Conservation (phyloP, 2,888 invertebrate genomes). For the Anagyrus pseudococci region DNA sequence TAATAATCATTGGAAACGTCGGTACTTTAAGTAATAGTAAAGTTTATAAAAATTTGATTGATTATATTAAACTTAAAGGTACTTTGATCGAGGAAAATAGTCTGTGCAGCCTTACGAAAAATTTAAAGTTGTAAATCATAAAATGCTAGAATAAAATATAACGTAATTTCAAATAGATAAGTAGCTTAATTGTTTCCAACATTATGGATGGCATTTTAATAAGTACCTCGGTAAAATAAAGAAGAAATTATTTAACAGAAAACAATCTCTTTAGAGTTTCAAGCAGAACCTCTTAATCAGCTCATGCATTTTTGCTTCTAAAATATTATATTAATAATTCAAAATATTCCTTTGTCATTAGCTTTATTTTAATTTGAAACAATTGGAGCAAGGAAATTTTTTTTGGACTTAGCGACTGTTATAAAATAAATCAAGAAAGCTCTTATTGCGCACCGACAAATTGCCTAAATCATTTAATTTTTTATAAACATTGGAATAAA, state of each 20-base stretch:
- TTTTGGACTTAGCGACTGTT: neutral
- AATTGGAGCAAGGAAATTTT: no score
- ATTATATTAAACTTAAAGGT: no score
- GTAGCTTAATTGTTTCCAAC: constrained; percentile 25
- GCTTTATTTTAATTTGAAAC: neutral
- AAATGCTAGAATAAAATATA: no score
- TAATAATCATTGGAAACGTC: no score
- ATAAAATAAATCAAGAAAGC: neutral
- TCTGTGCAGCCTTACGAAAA: no score
- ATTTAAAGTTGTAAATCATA: no score
- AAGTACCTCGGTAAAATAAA: constrained; percentile 31
- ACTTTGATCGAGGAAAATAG: no score
- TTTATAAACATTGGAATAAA: neutral
- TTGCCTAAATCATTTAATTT: neutral
- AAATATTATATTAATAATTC: neutral
- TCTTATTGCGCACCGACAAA: neutral
- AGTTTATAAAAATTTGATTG: no score
- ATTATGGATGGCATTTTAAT: constrained; percentile 34
- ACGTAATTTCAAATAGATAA: constrained; percentile 30
- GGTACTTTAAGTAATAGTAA: no score
- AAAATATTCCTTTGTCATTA: neutral
- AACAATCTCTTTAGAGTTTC: constrained; percentile 12
- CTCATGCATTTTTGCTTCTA: constrained; percentile 7
- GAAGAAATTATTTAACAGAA: neutral
- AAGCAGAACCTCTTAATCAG: constrained; percentile 12